These are phyloP conservation scores for Caranx melampygus DNA, from an alignment of 2,113 vertebrate species.

Conservation along the genomic window DNA sequence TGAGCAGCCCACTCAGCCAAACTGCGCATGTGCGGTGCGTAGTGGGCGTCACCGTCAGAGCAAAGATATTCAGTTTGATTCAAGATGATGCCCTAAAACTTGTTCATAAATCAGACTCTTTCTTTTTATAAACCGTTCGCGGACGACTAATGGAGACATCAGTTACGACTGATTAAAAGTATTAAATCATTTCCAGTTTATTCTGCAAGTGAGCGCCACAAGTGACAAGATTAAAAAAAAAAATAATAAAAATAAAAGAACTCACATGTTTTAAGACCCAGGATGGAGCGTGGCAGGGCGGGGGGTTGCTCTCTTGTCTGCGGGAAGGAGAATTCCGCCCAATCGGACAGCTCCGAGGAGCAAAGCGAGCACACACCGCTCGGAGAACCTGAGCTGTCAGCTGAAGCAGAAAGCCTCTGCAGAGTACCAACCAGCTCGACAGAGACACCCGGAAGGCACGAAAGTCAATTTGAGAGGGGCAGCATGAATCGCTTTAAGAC, in stretches of 20 bases:
- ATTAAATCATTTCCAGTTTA: background rate
- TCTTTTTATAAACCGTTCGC: background rate
- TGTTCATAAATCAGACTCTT: background rate
- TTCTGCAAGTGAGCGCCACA: background rate
- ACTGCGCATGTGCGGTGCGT: conserved; percentile 59
- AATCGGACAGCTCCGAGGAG: background rate
- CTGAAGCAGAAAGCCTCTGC: conserved; percentile 44
- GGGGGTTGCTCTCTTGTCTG: too few relatives aligned
- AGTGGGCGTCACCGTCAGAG: conserved; percentile 8
- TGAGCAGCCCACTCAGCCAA: background rate
- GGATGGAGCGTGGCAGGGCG: background rate
- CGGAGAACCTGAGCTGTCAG: conserved; percentile 70
- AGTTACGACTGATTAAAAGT: background rate
- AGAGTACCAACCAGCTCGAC: conserved; percentile 66
- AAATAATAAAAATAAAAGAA: background rate
- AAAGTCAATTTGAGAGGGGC: conserved; percentile 67
- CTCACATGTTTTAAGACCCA: conserved; percentile 15
- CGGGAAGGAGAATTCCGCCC: conserved; percentile 9
- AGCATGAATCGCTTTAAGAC: conserved; percentile 94
- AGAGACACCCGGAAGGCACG: conserved; percentile 83
- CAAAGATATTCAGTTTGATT: conserved; percentile 40
- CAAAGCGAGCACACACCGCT: conserved; percentile 46
- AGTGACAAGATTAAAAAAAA: background rate
- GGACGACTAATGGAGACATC: background rate
- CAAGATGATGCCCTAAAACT: conserved; percentile 25